Base-by-base conservation (phyloP, 2,113 vertebrate genomes). In the Sorex fumeus region DNA sequence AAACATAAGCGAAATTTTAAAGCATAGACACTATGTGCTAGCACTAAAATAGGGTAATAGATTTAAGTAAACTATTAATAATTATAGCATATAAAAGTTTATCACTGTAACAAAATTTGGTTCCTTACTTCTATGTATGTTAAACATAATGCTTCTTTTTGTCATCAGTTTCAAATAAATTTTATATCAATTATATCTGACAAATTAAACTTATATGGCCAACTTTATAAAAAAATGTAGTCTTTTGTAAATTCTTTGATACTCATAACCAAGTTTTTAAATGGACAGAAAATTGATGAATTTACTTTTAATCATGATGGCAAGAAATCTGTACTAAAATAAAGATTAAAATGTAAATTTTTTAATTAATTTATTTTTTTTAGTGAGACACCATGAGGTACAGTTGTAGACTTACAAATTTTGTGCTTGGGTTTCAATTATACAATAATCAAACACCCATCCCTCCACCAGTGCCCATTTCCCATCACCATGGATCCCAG, bases 181-280 rank as follows among this genome's bases (percentile, higher is more conserved):
- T 86, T 82, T 78, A 30, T 72, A 16, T 10, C 1, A 76, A 1
- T 88, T 57, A 30, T 0, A 80, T 62, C 36, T 88, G 86, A 91
- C 19, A 87, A 79, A 10, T 28, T 62, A 76, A 57, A 74, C 4
- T 27, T 84, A 60, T 47, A 86, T 18, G 43, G 45, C 13, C 13
- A 12, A 43, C 84, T 75, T 90, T 74, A 92, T 32, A 12, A 3
- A 75, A 87, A 82, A 71, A 70, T 43, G 25, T 70, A 70, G 9
- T 50, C 23, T 21, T 91, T 74, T 79, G 11, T 67, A 80, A 96
- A 87, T 83, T 89, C 23, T 87, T 57, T 91, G 67, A 86, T 50
- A 67, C 8, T 15, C 28, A 60, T 75, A 6, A 81, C n/a, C 64
- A 66, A 84, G 57, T 25, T 66, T 79, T 85, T 36, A 84, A 91